phyloP scores from a whole-genome alignment of 2,113 vertebrate species.

The Mesitornis unicolor region DNA sequence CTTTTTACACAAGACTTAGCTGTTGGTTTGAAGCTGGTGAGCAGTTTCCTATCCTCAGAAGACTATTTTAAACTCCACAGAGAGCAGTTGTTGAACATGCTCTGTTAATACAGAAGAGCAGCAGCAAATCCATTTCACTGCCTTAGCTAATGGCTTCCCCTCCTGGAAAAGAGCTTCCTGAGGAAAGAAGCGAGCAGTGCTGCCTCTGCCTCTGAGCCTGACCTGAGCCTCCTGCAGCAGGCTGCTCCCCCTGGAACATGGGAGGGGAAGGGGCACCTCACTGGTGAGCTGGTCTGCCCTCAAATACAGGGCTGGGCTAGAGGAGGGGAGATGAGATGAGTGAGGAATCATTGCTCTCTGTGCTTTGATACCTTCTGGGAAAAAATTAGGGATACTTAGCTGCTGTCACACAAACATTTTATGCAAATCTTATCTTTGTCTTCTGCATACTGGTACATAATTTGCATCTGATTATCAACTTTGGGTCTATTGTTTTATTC shows the following conservation, averaged over 20 bases:
- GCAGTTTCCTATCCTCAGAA: background rate
- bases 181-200: background rate
- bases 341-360: background rate
- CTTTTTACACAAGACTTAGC: background rate
- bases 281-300: background rate
- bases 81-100: background rate
- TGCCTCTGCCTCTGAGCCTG: background rate
- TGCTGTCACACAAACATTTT: conserved; percentile 17
- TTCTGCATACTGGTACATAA: conserved; percentile 36
- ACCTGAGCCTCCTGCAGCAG: background rate
- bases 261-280: background rate
- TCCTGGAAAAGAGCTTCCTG: background rate
- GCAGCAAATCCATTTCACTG: background rate
- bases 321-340: background rate
- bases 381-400: conserved; percentile 7
- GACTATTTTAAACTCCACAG: conserved; percentile 4
- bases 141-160: background rate
- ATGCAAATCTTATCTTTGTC: conserved; percentile 42
- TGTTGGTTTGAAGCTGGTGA: conserved; percentile 10
- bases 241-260: background rate
- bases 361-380: background rate
- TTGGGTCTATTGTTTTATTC: conserved; percentile 19
- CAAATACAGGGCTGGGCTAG: background rate
- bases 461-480: conserved; percentile 51
- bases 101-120: background rate